phyloP scores from a whole-genome alignment of 1,140 invertebrate genomes.

The Chironomus tepperi region DNA sequence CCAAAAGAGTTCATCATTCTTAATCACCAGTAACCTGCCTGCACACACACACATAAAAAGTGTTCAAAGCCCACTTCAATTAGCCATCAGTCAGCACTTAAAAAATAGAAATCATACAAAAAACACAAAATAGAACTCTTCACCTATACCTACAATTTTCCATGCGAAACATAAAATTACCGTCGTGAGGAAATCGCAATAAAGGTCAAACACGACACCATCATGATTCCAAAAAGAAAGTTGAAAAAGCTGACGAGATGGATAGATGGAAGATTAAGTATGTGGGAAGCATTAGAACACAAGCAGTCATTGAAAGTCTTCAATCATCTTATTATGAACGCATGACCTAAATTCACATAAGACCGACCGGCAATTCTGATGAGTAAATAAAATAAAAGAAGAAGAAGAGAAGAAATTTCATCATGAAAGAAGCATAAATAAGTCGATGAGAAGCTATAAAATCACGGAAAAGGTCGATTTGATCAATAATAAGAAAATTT shows the following conservation, averaged over 20 bases:
- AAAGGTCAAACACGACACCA: slow-evolving; percentile 5
- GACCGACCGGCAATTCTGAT: too few species aligned
- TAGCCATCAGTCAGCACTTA: too few species aligned
- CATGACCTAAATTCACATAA: background rate
- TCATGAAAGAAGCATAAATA: background rate
- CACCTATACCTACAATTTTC: too few species aligned
- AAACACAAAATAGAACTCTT: too few species aligned
- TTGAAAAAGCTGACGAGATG: background rate
- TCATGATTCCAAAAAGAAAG: background rate
- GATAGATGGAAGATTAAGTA: background rate
- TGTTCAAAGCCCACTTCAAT: too few species aligned
- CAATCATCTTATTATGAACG: background rate
- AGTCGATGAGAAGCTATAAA: slow-evolving; percentile 12
- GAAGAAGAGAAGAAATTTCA: too few species aligned
- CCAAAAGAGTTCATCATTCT: too few species aligned
- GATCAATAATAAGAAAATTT: background rate
- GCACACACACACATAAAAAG: too few species aligned
- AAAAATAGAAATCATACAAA: too few species aligned
- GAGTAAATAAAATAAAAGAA: too few species aligned
- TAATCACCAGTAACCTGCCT: too few species aligned
- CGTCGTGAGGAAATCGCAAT: background rate
- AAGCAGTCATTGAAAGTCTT: background rate
- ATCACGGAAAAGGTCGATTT: background rate
- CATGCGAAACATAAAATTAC: background rate
- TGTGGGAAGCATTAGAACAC: background rate